These are phyloP conservation scores for Micropoecilia bifurca DNA, from an alignment of 2,797 vertebrate species.

Conservation along the genomic window DNA sequence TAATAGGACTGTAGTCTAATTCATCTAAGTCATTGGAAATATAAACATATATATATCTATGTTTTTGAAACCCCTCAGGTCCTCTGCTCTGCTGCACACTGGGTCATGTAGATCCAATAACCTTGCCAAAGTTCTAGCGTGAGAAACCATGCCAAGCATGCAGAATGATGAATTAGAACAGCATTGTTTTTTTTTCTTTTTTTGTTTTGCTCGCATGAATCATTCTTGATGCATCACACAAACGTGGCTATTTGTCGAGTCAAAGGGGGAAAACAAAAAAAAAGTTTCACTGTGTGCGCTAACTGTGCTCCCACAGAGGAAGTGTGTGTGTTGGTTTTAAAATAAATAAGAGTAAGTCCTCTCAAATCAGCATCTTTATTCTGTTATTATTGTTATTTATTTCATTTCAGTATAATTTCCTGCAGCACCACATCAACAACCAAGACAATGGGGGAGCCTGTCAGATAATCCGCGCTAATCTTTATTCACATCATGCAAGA, in stretches of 20 bases:
- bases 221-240: constrained; percentile 44
- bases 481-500: constrained; percentile 76
- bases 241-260: constrained; percentile 19
- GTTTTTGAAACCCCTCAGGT: constrained; percentile 42
- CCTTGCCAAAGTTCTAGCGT: constrained; percentile 49
- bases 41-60: too few species aligned
- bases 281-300: constrained; percentile 27
- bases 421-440: constrained; percentile 57
- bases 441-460: constrained; percentile 53
- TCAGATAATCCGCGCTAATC: constrained; percentile 69
- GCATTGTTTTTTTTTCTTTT: constrained; percentile 44
- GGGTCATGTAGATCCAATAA: constrained; percentile 55
- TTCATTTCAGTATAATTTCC: constrained; percentile 69
- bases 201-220: constrained; percentile 50
- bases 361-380: constrained; percentile 48
- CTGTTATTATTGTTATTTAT: constrained; percentile 61
- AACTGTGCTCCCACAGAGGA: constrained; percentile 20
- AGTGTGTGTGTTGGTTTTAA: constrained; percentile 56
- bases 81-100: constrained; percentile 45
- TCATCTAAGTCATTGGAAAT: constrained; percentile 41
- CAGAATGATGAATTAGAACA: constrained; percentile 72
- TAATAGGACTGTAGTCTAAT: constrained; percentile 55
- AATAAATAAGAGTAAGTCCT: constrained; percentile 60
- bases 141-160: constrained; percentile 50
- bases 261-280: constrained; percentile 6